Percentiles rank a stretch among this genome's conserved stretches.
Evolutionary conservation across 2,113 vertebrate genomes (phyloP).

Genomic region (Mohoua ochrocephala): DNA sequence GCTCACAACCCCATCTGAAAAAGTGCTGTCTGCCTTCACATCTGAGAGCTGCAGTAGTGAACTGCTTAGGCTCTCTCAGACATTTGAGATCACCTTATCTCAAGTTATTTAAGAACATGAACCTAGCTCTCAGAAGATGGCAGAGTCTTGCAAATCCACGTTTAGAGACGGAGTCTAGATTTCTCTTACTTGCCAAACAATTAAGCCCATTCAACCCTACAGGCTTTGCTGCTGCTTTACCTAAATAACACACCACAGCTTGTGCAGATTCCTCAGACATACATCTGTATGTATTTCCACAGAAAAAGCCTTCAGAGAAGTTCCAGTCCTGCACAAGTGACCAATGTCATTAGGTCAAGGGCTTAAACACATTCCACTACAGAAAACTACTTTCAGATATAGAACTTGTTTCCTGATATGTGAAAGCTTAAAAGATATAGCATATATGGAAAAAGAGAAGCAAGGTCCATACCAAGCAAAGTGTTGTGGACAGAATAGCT

Average conservation of each 20-base stretch:
- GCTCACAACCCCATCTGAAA: background rate
- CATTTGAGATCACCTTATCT: background rate
- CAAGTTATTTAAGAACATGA: background rate
- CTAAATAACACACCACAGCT: background rate
- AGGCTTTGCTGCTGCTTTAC: background rate
- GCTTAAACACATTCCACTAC: background rate
- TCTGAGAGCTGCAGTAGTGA: background rate
- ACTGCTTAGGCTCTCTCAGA: background rate
- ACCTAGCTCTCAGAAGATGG: background rate
- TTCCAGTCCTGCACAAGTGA: background rate
- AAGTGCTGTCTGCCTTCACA: background rate
- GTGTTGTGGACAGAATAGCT: conserved; percentile 34
- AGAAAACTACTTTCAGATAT: background rate
- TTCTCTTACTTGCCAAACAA: background rate
- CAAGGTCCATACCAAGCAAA: conserved; percentile 53
- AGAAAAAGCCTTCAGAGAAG: background rate
- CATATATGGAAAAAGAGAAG: conserved; percentile 57
- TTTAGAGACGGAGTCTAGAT: background rate
- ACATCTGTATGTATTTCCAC: background rate
- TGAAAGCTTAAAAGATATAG: conserved; percentile 10
- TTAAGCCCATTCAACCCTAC: background rate
- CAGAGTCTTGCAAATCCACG: background rate
- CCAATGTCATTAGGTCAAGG: background rate
- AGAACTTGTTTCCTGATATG: background rate
- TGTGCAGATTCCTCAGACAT: background rate